A percentile compares a stretch with the other conserved stretches of the same genome.
Evolutionary conservation across 1,140 invertebrate species (phyloP).

Genomic region (Drosophila littoralis): DNA sequence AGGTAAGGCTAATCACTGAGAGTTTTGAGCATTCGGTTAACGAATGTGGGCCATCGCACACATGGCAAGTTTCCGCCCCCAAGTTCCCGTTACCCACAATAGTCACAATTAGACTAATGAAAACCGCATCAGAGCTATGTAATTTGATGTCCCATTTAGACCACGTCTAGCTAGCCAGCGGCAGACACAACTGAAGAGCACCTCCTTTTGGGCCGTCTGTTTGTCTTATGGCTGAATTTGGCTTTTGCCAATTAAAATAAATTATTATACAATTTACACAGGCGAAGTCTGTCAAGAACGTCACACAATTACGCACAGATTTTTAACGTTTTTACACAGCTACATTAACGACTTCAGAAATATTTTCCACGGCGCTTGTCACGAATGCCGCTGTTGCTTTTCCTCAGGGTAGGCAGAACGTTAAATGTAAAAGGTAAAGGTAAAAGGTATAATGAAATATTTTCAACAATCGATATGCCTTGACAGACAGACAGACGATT

Average conservation of each 20-base stretch:
- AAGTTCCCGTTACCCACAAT: slow-evolving; percentile 28
- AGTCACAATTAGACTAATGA: slow-evolving; percentile 81
- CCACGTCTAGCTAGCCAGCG: slow-evolving; percentile 27
- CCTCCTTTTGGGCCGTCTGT: slow-evolving; percentile 15
- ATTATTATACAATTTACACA: slow-evolving; percentile 77
- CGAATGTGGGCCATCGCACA: slow-evolving; percentile 8
- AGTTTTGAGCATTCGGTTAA: slow-evolving; percentile 34
- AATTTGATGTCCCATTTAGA: slow-evolving; percentile 67
- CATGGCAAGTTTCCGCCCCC: not conserved
- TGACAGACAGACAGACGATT: slow-evolving; percentile 33
- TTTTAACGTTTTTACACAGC: slow-evolving; percentile 58
- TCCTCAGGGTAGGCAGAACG: slow-evolving; percentile 50
- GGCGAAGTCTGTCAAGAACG: slow-evolving; percentile 30
- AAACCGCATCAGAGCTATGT: slow-evolving; percentile 73
- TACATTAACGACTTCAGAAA: slow-evolving; percentile 14
- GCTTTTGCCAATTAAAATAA: slow-evolving; percentile 77
- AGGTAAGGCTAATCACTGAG: slow-evolving; percentile 68
- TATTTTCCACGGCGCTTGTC: slow-evolving; percentile 22
- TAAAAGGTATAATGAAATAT: slow-evolving; percentile 66
- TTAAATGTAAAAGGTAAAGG: slow-evolving; percentile 44
- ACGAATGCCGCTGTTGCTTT: slow-evolving; percentile 29
- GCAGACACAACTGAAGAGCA: not conserved
- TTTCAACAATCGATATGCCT: slow-evolving; percentile 49
- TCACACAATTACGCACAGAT: slow-evolving; percentile 67
- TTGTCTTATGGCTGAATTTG: slow-evolving; percentile 49